phyloP scores from a whole-genome alignment of 2,888 invertebrate genomes.

The Pyrrhosoma nymphula region DNA sequence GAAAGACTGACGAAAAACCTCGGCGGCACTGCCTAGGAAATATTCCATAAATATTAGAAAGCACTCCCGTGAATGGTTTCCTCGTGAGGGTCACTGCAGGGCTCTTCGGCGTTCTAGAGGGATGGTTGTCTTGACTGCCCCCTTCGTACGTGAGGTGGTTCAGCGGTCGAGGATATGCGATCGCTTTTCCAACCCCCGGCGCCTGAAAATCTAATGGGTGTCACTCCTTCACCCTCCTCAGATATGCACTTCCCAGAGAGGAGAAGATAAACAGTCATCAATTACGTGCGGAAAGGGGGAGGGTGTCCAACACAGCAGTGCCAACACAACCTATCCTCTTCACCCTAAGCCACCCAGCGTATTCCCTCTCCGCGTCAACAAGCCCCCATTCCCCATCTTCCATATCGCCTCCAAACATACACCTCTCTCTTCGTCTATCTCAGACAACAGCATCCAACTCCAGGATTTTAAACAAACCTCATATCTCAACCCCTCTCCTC shows the following conservation, averaged over 20 bases:
- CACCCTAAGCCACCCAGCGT: background rate
- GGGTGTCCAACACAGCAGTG: background rate
- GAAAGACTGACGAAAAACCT: background rate
- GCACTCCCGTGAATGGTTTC: background rate
- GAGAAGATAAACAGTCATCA: constrained; percentile 8
- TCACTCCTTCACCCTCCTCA: background rate
- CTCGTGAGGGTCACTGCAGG: background rate
- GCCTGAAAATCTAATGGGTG: constrained; percentile 22
- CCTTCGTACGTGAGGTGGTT: background rate
- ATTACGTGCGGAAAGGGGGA: background rate
- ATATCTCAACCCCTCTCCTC: background rate
- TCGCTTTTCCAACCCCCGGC: background rate
- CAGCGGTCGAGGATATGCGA: background rate
- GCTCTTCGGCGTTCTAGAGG: background rate
- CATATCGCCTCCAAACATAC: background rate
- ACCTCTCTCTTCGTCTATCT: background rate
- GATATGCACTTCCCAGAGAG: constrained; percentile 19
- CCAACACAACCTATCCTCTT: background rate
- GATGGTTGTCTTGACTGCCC: background rate
- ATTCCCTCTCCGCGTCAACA: background rate
- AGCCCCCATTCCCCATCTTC: background rate
- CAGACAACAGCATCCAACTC: background rate
- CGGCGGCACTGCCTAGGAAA: background rate
- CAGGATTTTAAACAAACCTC: too few relatives aligned
- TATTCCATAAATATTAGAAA: background rate